A percentile compares a stretch with the other conserved stretches of the same genome.
Conservation (phyloP, 2,888 invertebrate genomes). For the Syrphus vitripennis region DNA sequence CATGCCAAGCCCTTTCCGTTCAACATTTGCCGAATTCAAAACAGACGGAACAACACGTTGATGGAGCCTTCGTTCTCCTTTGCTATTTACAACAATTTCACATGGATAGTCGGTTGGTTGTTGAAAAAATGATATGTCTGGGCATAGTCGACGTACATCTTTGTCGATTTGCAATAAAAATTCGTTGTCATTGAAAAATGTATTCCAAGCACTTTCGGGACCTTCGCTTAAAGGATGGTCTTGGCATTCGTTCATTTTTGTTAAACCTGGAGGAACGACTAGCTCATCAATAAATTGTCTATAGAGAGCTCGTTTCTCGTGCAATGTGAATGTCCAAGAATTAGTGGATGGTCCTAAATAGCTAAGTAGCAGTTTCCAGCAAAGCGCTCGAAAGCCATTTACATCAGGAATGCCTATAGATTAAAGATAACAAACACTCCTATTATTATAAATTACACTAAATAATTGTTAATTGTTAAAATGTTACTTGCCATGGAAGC, state of each 20-base stretch:
- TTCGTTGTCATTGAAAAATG: conserved; percentile 98
- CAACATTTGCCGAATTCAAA: conserved; percentile 93
- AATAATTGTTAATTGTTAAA: background rate
- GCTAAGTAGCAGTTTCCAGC: conserved; percentile 94
- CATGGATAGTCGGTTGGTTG: conserved; percentile 95
- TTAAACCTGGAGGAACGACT: conserved; percentile 90
- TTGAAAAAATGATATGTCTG: conserved; percentile 99
- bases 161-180: conserved; percentile 98
- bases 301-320: conserved; percentile 90
- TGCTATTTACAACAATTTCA: conserved; percentile 89
- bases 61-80: conserved; percentile 91
- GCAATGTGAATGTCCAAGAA: conserved; percentile 86
- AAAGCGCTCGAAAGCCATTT: conserved; percentile 89
- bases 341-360: conserved; percentile 89
- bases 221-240: conserved; percentile 97
- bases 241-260: conserved; percentile 81
- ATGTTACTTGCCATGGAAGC: conserved; percentile 88
- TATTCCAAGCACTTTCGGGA: conserved; percentile 96
- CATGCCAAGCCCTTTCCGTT: conserved; percentile 92
- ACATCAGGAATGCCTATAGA: conserved; percentile 92
- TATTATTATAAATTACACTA: background rate
- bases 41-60: conserved; percentile 93
- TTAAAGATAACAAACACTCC: conserved; percentile 39
- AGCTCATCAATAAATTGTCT: conserved; percentile 93
- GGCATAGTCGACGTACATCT: conserved; percentile 95